Evolutionary conservation across 2,888 invertebrate species (phyloP), one percentile per base, ranked within the genome.

Genomic region (Mythimna vitellina): DNA sequence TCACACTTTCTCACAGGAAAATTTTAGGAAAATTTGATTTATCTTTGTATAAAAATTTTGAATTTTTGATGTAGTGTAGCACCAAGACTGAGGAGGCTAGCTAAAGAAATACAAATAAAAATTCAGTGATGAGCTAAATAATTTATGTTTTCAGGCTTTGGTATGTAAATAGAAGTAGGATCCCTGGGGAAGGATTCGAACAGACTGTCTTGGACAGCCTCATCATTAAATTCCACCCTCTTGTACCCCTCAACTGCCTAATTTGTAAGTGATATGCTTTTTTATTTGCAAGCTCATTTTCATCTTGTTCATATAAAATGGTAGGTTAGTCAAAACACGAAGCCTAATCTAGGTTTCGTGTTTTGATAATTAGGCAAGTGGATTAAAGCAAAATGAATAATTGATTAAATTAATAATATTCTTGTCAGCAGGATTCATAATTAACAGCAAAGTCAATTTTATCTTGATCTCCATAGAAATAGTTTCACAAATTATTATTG

Each of bases 101-200:
- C 46, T 46, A 46, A 46, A 46, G 46, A 7, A 46, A 46, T 1
- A n/a, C 6, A n/a, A 60, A 57, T 71, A 54, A 60, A 78, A 78
- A 62, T n/a, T 61, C 56, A 63, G 78, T 73, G 46, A 67, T 64
- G 42, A 64, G 42, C 32, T 35, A 53, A 80, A 75, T 75, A n/a
- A 76, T 78, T 63, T 62, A 60, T 54, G 29, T 76, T 76, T 60
- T 17, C 35, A 53, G 62, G 38, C 63, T 78, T 77, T 78, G 63
- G 63, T 54, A 64, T 76, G 73, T 63, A 68, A 80, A 80, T 68
- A 32, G 73, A n/a, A 54, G 22, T 8, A 51, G 25, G n/a, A 53
- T 70, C 81, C 53, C 64, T 61, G 49, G 38, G 61, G 61, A 20
- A 63, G 53, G 54, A 65, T 75, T 32, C n/a, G 32, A 66, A 69